Evolutionary conservation across 2,113 vertebrate genomes (phyloP).

Genomic region (Pristiophorus japonicus): DNA sequence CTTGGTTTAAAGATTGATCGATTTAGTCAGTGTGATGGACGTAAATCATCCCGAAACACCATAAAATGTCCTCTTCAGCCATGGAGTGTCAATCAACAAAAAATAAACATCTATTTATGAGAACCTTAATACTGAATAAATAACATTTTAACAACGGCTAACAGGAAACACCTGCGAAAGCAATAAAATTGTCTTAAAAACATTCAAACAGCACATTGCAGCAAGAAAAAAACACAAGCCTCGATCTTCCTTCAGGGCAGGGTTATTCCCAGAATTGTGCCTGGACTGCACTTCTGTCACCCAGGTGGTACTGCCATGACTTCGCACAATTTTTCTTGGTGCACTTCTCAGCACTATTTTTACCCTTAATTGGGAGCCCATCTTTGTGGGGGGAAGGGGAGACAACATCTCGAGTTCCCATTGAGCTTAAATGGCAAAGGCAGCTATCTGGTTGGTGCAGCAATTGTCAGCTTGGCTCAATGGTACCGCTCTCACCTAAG

Average conservation of each 20-base stretch:
- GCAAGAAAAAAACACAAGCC: neutral
- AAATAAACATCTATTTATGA: neutral
- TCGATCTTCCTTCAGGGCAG: neutral
- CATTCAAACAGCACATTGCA: neutral
- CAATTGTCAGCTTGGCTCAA: neutral
- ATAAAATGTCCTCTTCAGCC: too few species aligned
- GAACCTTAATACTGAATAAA: too few species aligned
- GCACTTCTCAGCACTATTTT: neutral
- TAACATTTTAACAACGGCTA: neutral
- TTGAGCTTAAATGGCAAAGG: neutral
- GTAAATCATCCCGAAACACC: neutral
- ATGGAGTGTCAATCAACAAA: neutral
- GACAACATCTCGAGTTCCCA: neutral
- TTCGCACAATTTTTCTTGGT: neutral
- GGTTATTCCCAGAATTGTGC: neutral
- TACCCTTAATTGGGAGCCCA: neutral
- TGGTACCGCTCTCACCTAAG: neutral
- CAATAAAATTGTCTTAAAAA: neutral
- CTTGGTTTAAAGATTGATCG: neutral
- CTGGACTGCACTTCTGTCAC: neutral
- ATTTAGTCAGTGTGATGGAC: neutral
- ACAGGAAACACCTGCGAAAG: neutral
- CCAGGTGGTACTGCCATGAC: neutral
- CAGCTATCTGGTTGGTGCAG: neutral
- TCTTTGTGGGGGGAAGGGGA: neutral